A percentile compares a stretch with the other conserved stretches of the same genome.
These are phyloP conservation scores for Acrocyrtus sp. DNA, from an alignment of 2,888 invertebrate genomes.

Conservation along the genomic window DNA sequence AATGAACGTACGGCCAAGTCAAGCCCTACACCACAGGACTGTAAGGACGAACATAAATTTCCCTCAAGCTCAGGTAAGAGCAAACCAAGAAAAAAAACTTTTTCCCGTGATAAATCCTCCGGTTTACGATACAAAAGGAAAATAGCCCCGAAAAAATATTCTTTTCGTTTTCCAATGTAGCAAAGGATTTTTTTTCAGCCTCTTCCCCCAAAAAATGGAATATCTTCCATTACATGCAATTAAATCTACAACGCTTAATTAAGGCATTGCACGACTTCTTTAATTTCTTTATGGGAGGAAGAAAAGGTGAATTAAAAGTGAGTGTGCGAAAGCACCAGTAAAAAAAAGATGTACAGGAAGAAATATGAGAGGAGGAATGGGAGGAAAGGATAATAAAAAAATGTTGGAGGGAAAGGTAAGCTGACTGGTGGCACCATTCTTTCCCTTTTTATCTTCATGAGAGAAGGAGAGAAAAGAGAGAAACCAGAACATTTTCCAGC, in stretches of 20 bases:
- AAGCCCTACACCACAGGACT: constrained; percentile 90
- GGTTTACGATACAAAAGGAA: too few species aligned
- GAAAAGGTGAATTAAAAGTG: constrained; percentile 9
- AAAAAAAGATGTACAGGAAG: constrained; percentile 38
- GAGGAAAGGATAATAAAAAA: constrained; percentile 6
- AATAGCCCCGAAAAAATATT: too few species aligned
- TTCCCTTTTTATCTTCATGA: background rate
- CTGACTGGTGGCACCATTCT: background rate
- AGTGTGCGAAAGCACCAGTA: constrained; percentile 1
- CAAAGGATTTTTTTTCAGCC: background rate
- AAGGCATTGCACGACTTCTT: constrained; percentile 24
- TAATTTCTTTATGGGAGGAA: too few species aligned
- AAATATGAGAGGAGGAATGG: constrained; percentile 11
- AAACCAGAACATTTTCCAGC: too few species aligned
- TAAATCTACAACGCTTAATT: constrained; percentile 46
- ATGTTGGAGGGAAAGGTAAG: constrained; percentile 13
- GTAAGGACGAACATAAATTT: constrained; percentile 98
- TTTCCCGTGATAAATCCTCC: too few species aligned
- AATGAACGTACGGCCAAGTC: constrained; percentile 93
- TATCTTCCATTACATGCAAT: constrained; percentile 18
- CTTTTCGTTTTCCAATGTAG: too few species aligned
- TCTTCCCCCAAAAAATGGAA: constrained; percentile 2
- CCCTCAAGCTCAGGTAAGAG: constrained; percentile 64
- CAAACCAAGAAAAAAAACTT: too few species aligned
- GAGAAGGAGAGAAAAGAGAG: background rate